Percentiles rank a stretch among this genome's conserved stretches.
These are phyloP conservation scores for Caenorhabditis brenneri DNA, from an alignment of 1,140 invertebrate genomes.

Conservation along the genomic window DNA sequence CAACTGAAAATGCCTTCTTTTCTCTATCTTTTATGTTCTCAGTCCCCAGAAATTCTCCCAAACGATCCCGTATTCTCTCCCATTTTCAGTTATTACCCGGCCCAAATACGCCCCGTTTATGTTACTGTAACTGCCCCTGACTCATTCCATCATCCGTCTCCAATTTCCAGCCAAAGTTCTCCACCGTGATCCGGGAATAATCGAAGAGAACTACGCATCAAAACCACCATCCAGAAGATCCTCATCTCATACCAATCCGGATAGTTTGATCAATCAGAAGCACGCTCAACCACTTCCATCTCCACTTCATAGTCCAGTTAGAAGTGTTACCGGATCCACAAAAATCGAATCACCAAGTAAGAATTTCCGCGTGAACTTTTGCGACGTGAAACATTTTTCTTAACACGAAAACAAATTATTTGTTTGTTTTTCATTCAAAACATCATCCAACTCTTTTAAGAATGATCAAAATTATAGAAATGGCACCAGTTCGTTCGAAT, in stretches of 20 bases:
- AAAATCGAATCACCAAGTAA: slow-evolving; percentile 5
- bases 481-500: slow-evolving; percentile 4
- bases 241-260: background rate
- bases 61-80: no score
- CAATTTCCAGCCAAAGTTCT: slow-evolving; percentile 6
- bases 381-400: background rate
- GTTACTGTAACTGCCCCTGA: background rate
- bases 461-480: background rate
- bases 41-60: no score
- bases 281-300: slow-evolving; percentile 41
- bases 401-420: no score
- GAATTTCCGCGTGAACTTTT: background rate
- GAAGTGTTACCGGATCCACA: background rate
- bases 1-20: no score
- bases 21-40: no score
- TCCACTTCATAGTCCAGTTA: slow-evolving; percentile 10
- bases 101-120: background rate
- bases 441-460: background rate
- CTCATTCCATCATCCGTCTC: background rate
- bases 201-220: slow-evolving; percentile 31
- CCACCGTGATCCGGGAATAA: slow-evolving; percentile 32
- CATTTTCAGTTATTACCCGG: background rate
- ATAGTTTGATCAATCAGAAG: slow-evolving; percentile 25
- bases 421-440: background rate
- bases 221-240: slow-evolving; percentile 22